Conservation (phyloP, 2,888 invertebrate species). For the Acholoe squamosa region DNA sequence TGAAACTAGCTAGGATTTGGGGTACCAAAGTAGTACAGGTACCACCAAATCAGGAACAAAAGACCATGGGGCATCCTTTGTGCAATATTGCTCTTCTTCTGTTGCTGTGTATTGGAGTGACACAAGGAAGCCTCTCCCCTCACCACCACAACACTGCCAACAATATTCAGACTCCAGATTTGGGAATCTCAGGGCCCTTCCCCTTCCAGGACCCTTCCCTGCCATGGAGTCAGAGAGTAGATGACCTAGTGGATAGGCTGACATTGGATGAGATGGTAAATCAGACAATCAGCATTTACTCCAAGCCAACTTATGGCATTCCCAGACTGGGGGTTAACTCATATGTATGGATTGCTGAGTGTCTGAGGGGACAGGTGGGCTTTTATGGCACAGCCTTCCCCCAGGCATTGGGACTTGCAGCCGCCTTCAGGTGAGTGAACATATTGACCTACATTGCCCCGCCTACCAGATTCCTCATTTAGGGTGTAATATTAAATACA, state of each 20-base stretch:
- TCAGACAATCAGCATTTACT: constrained; percentile 62
- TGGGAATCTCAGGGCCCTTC: background rate
- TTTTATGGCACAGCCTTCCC: constrained; percentile 81
- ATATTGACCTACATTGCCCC: too few relatives aligned
- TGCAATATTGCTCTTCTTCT: too few relatives aligned
- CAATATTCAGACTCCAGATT: too few relatives aligned
- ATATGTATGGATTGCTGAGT: constrained; percentile 80
- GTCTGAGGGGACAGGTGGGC: constrained; percentile 78
- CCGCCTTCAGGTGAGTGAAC: constrained; percentile 78
- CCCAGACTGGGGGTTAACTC: constrained; percentile 77
- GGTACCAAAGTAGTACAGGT: too few relatives aligned
- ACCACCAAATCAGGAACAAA: too few relatives aligned
- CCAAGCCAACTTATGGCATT: constrained; percentile 76
- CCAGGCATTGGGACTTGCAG: constrained; percentile 80
- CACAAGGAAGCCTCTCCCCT: too few relatives aligned
- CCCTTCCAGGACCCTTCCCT: constrained; percentile 57
- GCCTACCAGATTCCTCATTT: too few relatives aligned
- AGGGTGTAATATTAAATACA: too few relatives aligned
- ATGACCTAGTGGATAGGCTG: constrained; percentile 51
- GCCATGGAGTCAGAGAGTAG: constrained; percentile 47
- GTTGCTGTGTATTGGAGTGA: too few relatives aligned
- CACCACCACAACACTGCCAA: too few relatives aligned
- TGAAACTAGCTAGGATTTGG: too few relatives aligned
- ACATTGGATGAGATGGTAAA: constrained; percentile 52
- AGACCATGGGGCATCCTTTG: too few relatives aligned